phyloP scores from a whole-genome alignment of 2,113 vertebrate species.

The Phrynosoma blainvillii region DNA sequence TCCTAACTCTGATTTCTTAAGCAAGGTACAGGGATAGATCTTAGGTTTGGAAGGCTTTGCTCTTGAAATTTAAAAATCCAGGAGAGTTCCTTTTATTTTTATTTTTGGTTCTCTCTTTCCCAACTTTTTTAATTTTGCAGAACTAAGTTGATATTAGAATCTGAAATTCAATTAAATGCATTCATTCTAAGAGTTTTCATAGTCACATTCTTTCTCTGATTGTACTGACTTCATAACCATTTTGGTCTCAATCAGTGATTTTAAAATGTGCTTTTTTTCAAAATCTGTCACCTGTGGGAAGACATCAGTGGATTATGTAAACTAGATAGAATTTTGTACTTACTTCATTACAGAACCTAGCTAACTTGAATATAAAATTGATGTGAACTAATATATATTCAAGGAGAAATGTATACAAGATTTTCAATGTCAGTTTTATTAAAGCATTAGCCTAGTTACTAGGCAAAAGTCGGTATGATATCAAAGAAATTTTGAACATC shows the following conservation, averaged over 20 bases:
- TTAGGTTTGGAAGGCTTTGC: constrained; percentile 14
- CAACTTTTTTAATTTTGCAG: neutral
- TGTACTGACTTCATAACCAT: neutral
- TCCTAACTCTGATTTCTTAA: constrained; percentile 23
- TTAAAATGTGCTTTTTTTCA: neutral
- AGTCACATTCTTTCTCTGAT: neutral
- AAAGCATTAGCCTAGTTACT: neutral
- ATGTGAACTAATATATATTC: neutral
- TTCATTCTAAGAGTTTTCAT: neutral
- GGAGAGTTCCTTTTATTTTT: neutral
- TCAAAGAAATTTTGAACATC: neutral
- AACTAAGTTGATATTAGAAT: neutral
- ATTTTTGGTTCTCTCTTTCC: neutral
- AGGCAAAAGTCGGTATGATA: neutral
- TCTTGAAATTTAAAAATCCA: constrained; percentile 9
- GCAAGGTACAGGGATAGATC: constrained; percentile 11
- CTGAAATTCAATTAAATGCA: constrained; percentile 1
- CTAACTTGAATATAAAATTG: neutral
- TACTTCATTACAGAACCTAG: neutral
- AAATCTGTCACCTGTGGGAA: neutral
- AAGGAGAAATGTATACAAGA: neutral
- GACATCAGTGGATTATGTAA: neutral
- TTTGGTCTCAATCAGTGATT: neutral
- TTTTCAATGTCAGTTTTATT: neutral
- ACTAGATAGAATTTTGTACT: neutral